phyloP scores from a whole-genome alignment of 2,888 invertebrate species.

The Acronicta leporina region DNA sequence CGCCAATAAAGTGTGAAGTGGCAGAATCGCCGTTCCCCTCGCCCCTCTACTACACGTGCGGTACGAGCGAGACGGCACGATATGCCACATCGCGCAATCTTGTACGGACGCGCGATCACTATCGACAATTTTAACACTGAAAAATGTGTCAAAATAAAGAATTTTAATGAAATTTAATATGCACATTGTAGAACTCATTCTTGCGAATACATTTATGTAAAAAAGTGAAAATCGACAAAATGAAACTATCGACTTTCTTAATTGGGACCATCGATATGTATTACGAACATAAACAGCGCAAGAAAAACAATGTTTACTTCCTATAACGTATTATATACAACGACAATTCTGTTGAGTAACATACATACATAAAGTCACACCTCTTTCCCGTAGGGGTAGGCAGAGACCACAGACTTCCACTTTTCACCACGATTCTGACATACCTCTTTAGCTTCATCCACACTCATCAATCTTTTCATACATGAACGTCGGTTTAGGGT shows the following conservation, averaged over 20 bases:
- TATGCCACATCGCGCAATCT: slow-evolving; percentile 15
- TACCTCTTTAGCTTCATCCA: too few species aligned
- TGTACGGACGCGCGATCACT: slow-evolving; percentile 17
- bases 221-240: too few species aligned
- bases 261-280: slow-evolving; percentile 22
- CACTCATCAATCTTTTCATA: too few species aligned
- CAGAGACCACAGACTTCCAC: too few species aligned
- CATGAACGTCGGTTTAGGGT: too few species aligned
- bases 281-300: slow-evolving; percentile 42
- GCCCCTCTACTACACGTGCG: slow-evolving; percentile 7
- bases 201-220: too few species aligned
- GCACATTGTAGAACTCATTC: slow-evolving; percentile 11
- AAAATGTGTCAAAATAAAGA: slow-evolving; percentile 20
- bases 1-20: slow-evolving; percentile 17
- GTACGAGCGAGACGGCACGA: slow-evolving; percentile 10
- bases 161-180: slow-evolving; percentile 11
- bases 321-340: slow-evolving; percentile 29
- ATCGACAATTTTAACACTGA: slow-evolving; percentile 18
- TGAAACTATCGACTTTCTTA: too few species aligned
- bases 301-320: slow-evolving; percentile 42
- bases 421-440: too few species aligned
- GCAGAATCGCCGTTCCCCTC: slow-evolving; percentile 16
- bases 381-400: too few species aligned
- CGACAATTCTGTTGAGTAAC: slow-evolving; percentile 12
- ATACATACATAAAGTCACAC: too few species aligned